Evolutionary conservation across 2,888 invertebrate genomes (phyloP).

Genomic region (Idaea dimidiata): DNA sequence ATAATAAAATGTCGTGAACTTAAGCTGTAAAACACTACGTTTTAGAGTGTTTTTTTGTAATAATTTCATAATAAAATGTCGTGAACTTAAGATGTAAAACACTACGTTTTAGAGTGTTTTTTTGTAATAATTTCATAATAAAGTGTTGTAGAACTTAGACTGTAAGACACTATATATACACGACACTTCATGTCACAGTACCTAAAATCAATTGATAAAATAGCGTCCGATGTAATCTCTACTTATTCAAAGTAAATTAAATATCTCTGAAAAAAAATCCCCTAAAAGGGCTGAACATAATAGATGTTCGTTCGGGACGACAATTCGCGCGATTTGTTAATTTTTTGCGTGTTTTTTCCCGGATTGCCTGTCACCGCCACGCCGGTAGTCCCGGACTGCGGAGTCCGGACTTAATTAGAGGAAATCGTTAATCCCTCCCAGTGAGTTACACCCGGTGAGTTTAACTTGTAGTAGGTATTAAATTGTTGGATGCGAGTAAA

Average conservation of each 20-base stretch:
- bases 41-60: too few relatives aligned
- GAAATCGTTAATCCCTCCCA: conserved; percentile 1
- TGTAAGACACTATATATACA: too few relatives aligned
- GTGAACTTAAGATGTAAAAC: too few relatives aligned
- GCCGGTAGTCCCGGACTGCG: neutral
- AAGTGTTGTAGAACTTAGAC: too few relatives aligned
- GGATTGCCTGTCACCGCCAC: neutral
- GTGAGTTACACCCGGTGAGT: neutral
- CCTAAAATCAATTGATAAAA: too few relatives aligned
- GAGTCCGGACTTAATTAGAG: neutral
- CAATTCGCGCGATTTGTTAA: neutral
- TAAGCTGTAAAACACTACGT: too few relatives aligned
- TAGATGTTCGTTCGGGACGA: neutral
- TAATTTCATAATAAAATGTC: too few relatives aligned
- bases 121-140: too few relatives aligned
- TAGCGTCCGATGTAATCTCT: neutral
- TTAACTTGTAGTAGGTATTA: neutral
- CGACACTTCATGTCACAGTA: too few relatives aligned
- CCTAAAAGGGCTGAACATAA: neutral
- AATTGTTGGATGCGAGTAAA: neutral
- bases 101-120: too few relatives aligned
- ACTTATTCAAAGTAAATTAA: neutral
- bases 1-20: too few relatives aligned
- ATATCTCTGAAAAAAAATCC: neutral
- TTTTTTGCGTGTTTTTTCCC: neutral